Evolutionary conservation across 2,888 invertebrate genomes (phyloP).

Genomic region (Amaurobius ferox): DNA sequence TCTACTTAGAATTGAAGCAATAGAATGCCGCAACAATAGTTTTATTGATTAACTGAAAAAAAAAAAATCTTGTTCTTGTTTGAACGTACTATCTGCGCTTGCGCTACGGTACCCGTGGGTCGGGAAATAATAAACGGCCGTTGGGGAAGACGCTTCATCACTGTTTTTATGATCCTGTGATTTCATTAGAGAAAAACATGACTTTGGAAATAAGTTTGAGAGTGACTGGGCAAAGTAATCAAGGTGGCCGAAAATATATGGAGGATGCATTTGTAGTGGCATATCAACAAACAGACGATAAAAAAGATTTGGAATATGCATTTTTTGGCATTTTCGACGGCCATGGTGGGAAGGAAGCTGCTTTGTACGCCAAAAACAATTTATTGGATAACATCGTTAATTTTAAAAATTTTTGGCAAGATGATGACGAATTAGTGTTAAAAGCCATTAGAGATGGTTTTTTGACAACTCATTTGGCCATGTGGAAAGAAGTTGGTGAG

Average conservation of each 20-base stretch:
- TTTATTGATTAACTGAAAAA: neutral
- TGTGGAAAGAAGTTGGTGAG: constrained; percentile 98
- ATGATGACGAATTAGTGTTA: constrained; percentile 93
- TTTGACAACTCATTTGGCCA: constrained; percentile 95
- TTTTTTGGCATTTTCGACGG: constrained; percentile 99
- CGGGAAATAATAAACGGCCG: constrained; percentile 22
- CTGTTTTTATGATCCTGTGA: constrained; percentile 1
- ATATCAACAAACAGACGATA: constrained; percentile 94
- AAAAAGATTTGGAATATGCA: constrained; percentile 94
- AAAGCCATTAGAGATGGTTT: constrained; percentile 97
- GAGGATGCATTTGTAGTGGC: constrained; percentile 98
- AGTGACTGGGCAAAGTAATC: constrained; percentile 95
- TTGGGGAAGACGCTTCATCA: neutral
- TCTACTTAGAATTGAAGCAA: too few relatives aligned
- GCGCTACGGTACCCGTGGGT: constrained; percentile 56
- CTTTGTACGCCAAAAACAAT: constrained; percentile 94
- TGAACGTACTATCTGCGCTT: constrained; percentile 40
- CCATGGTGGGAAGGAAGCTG: constrained; percentile 96
- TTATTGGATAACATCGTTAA: constrained; percentile 95
- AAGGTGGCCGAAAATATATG: constrained; percentile 99
- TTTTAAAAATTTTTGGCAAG: constrained; percentile 94
- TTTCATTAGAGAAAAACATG: constrained; percentile 38
- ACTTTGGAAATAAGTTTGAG: constrained; percentile 86
- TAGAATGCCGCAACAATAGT: too few relatives aligned
- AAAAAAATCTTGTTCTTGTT: constrained; percentile 50